Percentiles rank a stretch among this genome's conserved stretches.
These are phyloP conservation scores for Chloroclystis v-ata DNA, from an alignment of 2,888 invertebrate genomes.

Conservation along the genomic window DNA sequence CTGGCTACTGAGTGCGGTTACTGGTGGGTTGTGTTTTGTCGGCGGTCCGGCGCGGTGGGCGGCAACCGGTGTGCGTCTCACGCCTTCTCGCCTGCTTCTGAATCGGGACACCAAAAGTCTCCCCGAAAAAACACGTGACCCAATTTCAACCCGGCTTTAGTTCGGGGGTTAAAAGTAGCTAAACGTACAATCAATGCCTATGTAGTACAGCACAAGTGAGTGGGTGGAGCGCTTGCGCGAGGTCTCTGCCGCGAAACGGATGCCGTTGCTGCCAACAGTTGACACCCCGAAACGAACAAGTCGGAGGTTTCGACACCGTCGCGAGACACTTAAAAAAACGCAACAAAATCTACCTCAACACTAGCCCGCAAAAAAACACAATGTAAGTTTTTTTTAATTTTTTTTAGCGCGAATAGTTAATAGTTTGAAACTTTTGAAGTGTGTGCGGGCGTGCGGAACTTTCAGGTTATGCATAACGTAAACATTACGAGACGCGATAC, in stretches of 20 bases:
- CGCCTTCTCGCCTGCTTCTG: slow-evolving; percentile 6
- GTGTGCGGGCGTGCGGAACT: background rate
- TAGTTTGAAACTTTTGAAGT: slow-evolving; percentile 11
- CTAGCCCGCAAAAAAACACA: background rate
- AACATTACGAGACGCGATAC: background rate
- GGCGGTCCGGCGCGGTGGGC: background rate
- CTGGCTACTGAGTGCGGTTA: too few relatives aligned
- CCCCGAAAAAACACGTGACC: slow-evolving; percentile 36
- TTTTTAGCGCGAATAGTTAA: background rate
- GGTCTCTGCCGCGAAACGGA: slow-evolving; percentile 31
- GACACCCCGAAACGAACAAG: slow-evolving; percentile 31
- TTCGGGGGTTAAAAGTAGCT: slow-evolving; percentile 48
- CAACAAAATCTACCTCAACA: background rate
- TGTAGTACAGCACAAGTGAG: slow-evolving; percentile 35
- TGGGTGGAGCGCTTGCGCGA: slow-evolving; percentile 45
- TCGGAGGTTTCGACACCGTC: slow-evolving; percentile 22
- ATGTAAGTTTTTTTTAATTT: slow-evolving; percentile 16
- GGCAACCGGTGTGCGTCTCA: slow-evolving; percentile 3
- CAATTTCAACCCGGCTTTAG: slow-evolving; percentile 39
- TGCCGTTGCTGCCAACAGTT: slow-evolving; percentile 13
- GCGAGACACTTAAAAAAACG: too few relatives aligned
- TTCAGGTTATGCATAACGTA: slow-evolving; percentile 4
- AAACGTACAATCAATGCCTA: slow-evolving; percentile 57
- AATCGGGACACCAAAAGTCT: slow-evolving; percentile 8
- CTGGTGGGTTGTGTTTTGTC: too few relatives aligned